These are phyloP conservation scores for Acropora tenuis DNA, from an alignment of 64 coral and sea anemone genomes.

Conservation along the genomic window DNA sequence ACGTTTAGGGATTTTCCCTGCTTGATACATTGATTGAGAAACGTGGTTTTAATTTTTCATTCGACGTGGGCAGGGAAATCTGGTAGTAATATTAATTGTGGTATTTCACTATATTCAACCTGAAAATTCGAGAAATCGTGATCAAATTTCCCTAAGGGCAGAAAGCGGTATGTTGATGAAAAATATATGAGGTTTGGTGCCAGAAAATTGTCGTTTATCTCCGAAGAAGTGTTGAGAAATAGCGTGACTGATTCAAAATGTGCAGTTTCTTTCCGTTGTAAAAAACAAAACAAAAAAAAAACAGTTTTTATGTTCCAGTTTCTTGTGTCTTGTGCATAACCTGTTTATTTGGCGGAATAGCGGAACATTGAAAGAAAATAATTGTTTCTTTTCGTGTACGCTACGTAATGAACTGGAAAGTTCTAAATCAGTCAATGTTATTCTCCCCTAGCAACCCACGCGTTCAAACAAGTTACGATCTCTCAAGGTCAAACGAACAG, in stretches of 20 bases:
- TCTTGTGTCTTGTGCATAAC: background rate
- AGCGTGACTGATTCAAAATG: slow-evolving; percentile 21
- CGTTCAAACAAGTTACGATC: too few species aligned
- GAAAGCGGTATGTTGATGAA: background rate
- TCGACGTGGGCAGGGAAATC: background rate
- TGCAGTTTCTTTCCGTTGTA: background rate
- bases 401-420: slow-evolving; percentile 75
- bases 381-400: slow-evolving; percentile 67
- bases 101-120: background rate
- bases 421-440: background rate
- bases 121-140: background rate
- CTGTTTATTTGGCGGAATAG: background rate
- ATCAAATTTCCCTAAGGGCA: background rate
- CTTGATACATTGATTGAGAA: background rate
- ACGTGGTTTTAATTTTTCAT: background rate
- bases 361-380: background rate
- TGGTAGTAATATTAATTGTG: background rate
- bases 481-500: too few species aligned
- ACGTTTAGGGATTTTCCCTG: slow-evolving; percentile 22
- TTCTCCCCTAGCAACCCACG: too few species aligned
- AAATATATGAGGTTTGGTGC: background rate
- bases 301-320: background rate
- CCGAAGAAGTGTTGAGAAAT: too few species aligned
- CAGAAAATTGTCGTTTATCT: background rate
- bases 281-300: background rate